phyloP scores from a whole-genome alignment of 2,888 invertebrate genomes.

The Dynastes tityus region DNA sequence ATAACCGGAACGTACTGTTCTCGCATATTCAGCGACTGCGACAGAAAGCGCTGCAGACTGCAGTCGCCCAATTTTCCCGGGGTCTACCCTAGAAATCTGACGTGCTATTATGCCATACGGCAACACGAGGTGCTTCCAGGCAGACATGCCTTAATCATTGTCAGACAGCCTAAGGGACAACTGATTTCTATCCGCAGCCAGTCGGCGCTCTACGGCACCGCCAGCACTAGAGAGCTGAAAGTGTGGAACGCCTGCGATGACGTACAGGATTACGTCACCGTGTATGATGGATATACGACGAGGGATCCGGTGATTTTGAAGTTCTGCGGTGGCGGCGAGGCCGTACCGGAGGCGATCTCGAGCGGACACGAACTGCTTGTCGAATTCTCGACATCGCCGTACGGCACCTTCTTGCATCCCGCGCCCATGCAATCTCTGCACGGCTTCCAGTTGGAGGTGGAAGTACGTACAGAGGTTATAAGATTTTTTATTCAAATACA shows the following conservation, averaged over 20 bases:
- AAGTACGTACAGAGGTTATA: constrained; percentile 69
- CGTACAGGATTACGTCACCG: constrained; percentile 83
- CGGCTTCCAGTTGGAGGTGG: constrained; percentile 92
- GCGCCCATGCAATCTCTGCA: constrained; percentile 84
- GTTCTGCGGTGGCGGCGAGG: constrained; percentile 92
- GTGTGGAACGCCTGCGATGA: constrained; percentile 89
- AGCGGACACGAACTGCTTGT: constrained; percentile 91
- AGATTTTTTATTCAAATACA: constrained; percentile 17
- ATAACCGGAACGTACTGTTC: constrained; percentile 95
- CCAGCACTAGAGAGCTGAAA: constrained; percentile 71
- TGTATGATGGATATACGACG: constrained; percentile 91
- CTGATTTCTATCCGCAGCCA: constrained; percentile 88
- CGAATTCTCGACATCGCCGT: constrained; percentile 92
- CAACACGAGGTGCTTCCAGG: constrained; percentile 89
- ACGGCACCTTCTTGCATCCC: constrained; percentile 90
- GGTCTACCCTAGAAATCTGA: constrained; percentile 93
- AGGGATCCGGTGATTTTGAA: constrained; percentile 90
- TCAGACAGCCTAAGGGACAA: constrained; percentile 89
- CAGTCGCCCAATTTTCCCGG: constrained; percentile 96
- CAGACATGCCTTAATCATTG: constrained; percentile 90
- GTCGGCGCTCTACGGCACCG: constrained; percentile 77
- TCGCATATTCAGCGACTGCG: constrained; percentile 93
- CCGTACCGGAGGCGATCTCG: constrained; percentile 88
- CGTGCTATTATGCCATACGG: constrained; percentile 93
- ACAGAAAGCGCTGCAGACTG: constrained; percentile 89